Conservation (phyloP, 2,113 vertebrate genomes). For the Genyomyrus donnyi region DNA sequence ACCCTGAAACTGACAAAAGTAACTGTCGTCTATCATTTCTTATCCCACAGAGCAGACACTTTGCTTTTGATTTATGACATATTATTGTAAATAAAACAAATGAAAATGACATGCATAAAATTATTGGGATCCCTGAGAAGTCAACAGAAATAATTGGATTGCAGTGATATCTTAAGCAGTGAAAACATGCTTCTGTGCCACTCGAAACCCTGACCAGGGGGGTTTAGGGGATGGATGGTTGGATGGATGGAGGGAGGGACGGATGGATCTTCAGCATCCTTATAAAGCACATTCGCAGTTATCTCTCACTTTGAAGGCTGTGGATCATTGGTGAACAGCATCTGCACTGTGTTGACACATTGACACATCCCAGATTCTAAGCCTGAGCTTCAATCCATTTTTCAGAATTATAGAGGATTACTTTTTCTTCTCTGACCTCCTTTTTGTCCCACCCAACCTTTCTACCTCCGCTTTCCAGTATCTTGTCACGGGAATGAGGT, state of each 20-base stretch:
- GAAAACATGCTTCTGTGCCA: background rate
- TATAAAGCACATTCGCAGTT: background rate
- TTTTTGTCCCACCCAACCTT: background rate
- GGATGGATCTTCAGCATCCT: background rate
- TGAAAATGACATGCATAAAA: background rate
- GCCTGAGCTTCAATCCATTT: background rate
- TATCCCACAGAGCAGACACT: background rate
- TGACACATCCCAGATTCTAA: background rate
- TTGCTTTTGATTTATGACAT: background rate
- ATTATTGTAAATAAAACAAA: background rate
- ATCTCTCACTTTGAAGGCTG: background rate
- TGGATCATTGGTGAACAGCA: background rate
- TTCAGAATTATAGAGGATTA: background rate
- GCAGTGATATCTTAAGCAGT: background rate
- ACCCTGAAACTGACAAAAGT: background rate
- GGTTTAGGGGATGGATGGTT: background rate
- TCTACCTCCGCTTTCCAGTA: background rate
- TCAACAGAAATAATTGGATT: background rate
- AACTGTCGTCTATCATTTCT: background rate
- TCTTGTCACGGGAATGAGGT: constrained; percentile 52
- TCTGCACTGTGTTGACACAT: background rate
- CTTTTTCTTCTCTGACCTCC: background rate
- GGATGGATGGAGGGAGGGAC: background rate
- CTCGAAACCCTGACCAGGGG: background rate
- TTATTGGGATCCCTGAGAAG: background rate